A percentile compares a stretch with the other conserved stretches of the same genome.
Evolutionary conservation across 1,140 invertebrate species (phyloP).

Genomic region (Gerris buenoi): DNA sequence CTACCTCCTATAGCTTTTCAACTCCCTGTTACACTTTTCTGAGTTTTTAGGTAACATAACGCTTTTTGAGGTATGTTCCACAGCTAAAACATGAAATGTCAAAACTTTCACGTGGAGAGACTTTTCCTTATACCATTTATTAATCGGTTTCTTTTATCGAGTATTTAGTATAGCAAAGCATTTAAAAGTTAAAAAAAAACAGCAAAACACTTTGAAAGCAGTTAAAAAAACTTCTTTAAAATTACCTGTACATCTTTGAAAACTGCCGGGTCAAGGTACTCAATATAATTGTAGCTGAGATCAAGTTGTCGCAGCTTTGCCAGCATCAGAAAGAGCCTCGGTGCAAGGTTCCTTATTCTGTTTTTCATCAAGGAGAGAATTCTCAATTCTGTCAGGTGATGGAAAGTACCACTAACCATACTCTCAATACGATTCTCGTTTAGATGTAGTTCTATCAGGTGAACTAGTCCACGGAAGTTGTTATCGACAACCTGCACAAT

Average conservation of each 20-base stretch:
- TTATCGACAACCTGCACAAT: constrained; percentile 26
- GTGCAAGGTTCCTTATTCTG: constrained; percentile 46
- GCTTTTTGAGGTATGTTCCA: too few species aligned
- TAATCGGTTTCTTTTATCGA: too few species aligned
- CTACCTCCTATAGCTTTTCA: too few species aligned
- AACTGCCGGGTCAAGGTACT: constrained; percentile 53
- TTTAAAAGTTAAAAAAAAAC: too few species aligned
- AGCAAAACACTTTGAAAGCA: too few species aligned
- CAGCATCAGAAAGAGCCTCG: constrained; percentile 47
- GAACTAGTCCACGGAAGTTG: constrained; percentile 30
- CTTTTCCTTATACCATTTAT: too few species aligned
- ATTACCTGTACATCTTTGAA: constrained; percentile 57
- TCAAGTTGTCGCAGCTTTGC: constrained; percentile 50
- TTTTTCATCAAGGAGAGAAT: constrained; percentile 54
- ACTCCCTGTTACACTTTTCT: too few species aligned
- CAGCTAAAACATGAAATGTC: too few species aligned
- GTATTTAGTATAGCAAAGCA: too few species aligned
- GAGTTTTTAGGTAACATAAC: too few species aligned
- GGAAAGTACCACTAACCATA: constrained; percentile 51
- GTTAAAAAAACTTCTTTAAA: too few species aligned
- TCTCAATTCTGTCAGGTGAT: constrained; percentile 45
- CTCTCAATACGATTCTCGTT: constrained; percentile 35
- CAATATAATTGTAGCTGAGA: constrained; percentile 54
- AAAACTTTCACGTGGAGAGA: too few species aligned
- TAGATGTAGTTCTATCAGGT: constrained; percentile 32